Conservation (phyloP, 2,113 vertebrate genomes). For the Sinocyclocheilus anophthalmus region DNA sequence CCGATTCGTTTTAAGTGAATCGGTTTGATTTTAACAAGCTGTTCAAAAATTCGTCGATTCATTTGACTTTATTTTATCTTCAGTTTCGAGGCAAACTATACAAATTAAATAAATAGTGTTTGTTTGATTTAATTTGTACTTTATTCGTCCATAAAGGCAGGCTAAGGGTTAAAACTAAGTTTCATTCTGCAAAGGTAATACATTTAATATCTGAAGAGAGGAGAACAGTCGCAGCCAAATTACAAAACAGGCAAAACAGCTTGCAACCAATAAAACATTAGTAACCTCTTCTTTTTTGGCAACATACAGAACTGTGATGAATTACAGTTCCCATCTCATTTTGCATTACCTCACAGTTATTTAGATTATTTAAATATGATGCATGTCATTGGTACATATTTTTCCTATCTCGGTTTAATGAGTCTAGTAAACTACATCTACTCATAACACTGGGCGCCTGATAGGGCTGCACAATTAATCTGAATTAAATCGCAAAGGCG, state of each 20-base stretch:
- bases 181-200: background rate
- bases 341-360: background rate
- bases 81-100: background rate
- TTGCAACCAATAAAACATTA: background rate
- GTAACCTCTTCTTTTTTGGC: background rate
- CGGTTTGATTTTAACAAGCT: background rate
- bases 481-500: no score
- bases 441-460: background rate
- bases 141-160: background rate
- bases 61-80: background rate
- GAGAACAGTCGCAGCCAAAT: background rate
- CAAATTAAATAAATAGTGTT: background rate
- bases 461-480: background rate
- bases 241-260: background rate
- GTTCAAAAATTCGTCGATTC: background rate
- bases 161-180: background rate
- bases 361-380: background rate
- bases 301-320: background rate
- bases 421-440: background rate
- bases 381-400: background rate
- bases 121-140: background rate
- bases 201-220: background rate
- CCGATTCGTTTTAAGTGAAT: background rate
- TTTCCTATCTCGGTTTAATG: background rate
- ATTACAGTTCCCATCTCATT: background rate